phyloP scores from a whole-genome alignment of 2,113 vertebrate species.

The Cariama cristata region DNA sequence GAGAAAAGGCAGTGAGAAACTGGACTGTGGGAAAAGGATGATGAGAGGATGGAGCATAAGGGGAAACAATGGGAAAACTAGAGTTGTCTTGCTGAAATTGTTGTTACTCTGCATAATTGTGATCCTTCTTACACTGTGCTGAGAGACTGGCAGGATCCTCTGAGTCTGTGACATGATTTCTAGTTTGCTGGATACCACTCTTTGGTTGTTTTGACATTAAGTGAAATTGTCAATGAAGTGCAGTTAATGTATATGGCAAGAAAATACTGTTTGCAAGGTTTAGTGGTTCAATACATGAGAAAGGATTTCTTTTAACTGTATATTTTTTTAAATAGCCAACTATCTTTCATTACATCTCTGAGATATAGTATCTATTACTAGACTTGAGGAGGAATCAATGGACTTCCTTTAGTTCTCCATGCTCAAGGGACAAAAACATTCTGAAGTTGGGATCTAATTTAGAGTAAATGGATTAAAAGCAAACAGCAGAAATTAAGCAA shows the following conservation, averaged over 20 bases:
- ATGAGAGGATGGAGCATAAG: neutral
- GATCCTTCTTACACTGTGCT: neutral
- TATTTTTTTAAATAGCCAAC: neutral
- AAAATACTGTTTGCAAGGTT: neutral
- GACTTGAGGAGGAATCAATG: neutral
- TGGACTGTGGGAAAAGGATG: neutral
- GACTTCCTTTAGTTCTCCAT: neutral
- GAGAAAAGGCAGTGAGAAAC: neutral
- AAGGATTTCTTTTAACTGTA: neutral
- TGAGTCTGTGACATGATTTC: neutral
- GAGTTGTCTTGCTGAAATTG: neutral
- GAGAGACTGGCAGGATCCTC: neutral
- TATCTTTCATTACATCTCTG: neutral
- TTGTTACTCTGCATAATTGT: neutral
- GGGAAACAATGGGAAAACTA: neutral
- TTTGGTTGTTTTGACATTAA: neutral
- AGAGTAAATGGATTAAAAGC: neutral
- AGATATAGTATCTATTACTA: neutral
- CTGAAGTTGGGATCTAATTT: neutral
- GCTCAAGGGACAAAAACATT: neutral
- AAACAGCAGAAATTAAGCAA: neutral
- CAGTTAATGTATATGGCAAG: neutral
- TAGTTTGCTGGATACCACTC: neutral
- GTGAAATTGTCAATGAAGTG: neutral
- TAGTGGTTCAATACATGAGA: neutral